Percentiles rank a stretch among this genome's conserved stretches.
Evolutionary conservation across 1,140 invertebrate species (phyloP).

Genomic region (Pseudomyrmex sp.): DNA sequence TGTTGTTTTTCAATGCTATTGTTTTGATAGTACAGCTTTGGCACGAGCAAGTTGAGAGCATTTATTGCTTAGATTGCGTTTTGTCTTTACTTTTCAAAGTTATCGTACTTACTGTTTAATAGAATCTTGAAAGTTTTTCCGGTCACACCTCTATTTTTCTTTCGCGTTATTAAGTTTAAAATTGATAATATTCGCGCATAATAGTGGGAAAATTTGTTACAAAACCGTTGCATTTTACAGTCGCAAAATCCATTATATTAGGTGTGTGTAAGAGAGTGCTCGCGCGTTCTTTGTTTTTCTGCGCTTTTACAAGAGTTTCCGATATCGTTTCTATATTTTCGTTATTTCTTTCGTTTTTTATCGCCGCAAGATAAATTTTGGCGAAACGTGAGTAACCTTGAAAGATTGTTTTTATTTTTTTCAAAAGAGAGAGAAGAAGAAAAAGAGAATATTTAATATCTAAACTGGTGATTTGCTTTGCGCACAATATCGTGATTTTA

Average conservation of each 20-base stretch:
- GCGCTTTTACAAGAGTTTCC: slow-evolving; percentile 2
- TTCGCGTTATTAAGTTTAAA: slow-evolving; percentile 47
- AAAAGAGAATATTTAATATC: background rate
- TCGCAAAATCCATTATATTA: slow-evolving; percentile 37
- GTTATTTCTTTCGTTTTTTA: background rate
- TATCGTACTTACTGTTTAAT: slow-evolving; percentile 29
- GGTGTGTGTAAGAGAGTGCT: background rate
- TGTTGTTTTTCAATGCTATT: background rate
- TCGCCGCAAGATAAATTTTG: background rate
- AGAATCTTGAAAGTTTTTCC: slow-evolving; percentile 35
- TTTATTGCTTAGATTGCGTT: slow-evolving; percentile 9
- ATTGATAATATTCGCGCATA: slow-evolving; percentile 34
- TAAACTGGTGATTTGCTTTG: background rate
- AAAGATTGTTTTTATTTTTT: background rate
- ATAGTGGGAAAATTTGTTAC: slow-evolving; percentile 1
- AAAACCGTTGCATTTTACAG: slow-evolving; percentile 32
- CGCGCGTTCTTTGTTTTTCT: background rate
- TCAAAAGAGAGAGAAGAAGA: background rate
- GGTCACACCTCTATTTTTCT: background rate
- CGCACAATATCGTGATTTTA: background rate
- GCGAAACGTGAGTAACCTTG: background rate
- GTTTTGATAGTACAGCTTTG: slow-evolving; percentile 1
- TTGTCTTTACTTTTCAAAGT: slow-evolving; percentile 24
- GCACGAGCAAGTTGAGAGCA: background rate
- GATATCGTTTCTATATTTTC: background rate